Evolutionary conservation across 2,888 invertebrate species (phyloP), one percentile per base, ranked within the genome.

Genomic region (Eupithecia centaureata): DNA sequence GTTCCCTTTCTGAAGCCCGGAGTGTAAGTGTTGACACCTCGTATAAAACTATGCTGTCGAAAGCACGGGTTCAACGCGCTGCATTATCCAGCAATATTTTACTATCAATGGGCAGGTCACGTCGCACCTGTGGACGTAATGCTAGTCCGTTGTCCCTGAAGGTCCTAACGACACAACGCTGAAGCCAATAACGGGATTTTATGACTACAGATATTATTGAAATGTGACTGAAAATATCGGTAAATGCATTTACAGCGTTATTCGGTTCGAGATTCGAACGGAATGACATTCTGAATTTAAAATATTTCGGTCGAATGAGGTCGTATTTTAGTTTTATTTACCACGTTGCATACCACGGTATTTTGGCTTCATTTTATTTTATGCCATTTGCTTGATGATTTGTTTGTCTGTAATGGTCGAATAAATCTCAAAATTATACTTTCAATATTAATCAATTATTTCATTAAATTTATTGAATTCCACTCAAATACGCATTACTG

Each of bases 141-240:
- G 54, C 65, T 63, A 60, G 65, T 69, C 56, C 65, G 35, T 54
- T 65, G 68, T 42, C 69, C 60, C 65, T 64, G 59, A 56, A 54
- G 65, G 33, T 63, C 65, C 59, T 68, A 65, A 68, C 68, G 68
- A 69, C 62, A 56, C 60, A 27, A 47, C 61, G 62, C 60, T 33
- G 42, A 42, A 60, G 63, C 54, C 65, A 59, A 63, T 69, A 69
- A 63, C 65, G 62, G 56, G 62, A 27, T 60, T 65, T 56, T 65
- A 69, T 59, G 51, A 62, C 62, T 59, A 63, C 59, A 63, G 56
- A 69, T 69, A 56, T 63, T 60, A 30, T 65, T 59, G 47, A 47
- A 69, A 69, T 63, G 58, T 56, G 54, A 33, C 64, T 65, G 68
- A 62, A 65, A 71, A 65, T 67, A 65, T 68, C 61, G 61, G 42